These are phyloP conservation scores for Machaerirhynchus nigripectus DNA, from an alignment of 2,113 vertebrate species.

Conservation along the genomic window DNA sequence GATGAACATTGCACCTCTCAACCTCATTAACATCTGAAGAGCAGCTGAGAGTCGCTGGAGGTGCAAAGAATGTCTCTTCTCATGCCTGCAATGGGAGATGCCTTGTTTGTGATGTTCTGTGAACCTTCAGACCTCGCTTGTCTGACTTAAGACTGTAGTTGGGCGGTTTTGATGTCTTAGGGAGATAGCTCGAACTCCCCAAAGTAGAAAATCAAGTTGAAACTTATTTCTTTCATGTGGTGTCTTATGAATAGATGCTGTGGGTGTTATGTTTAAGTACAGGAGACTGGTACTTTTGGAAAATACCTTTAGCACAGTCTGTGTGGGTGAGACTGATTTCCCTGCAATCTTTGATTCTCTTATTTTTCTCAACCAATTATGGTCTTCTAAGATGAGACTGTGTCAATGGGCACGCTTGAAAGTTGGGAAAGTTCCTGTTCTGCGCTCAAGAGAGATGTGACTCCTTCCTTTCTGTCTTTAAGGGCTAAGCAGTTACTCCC, in stretches of 20 bases:
- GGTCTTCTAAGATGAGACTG: background rate
- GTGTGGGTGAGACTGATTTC: background rate
- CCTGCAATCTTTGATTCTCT: background rate
- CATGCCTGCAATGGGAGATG: background rate
- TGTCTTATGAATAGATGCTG: background rate
- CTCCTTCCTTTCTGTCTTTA: background rate
- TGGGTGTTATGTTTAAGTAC: background rate
- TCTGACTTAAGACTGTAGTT: background rate
- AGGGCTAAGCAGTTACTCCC: background rate
- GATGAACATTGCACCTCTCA: background rate
- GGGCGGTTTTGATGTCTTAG: background rate
- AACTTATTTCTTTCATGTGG: slow-evolving; percentile 57
- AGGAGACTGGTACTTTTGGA: background rate
- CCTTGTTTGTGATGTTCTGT: background rate
- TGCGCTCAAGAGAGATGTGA: background rate
- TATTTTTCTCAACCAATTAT: background rate
- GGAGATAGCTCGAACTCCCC: background rate
- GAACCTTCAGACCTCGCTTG: background rate
- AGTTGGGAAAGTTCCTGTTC: background rate
- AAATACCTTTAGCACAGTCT: slow-evolving; percentile 40
- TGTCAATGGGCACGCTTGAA: background rate
- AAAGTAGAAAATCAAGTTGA: slow-evolving; percentile 43
- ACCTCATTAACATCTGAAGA: background rate
- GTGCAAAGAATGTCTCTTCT: background rate
- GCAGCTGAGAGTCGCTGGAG: background rate